These are phyloP conservation scores for Pogonus chalceus DNA, from an alignment of 1,140 invertebrate genomes.

Conservation along the genomic window DNA sequence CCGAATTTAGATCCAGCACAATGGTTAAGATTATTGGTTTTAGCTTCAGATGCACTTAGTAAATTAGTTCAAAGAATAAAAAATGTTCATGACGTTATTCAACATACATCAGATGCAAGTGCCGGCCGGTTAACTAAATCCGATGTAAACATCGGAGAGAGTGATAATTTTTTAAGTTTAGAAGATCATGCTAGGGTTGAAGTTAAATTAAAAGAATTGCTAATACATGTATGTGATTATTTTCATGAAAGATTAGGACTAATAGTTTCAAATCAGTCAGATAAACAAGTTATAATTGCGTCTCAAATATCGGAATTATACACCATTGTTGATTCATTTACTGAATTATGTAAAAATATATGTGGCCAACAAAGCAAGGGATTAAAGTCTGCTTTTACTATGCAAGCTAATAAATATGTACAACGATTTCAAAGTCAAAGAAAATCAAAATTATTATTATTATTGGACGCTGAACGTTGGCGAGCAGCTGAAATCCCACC, in stretches of 20 bases:
- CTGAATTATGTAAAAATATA: conserved; percentile 60
- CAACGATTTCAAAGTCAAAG: conserved; percentile 83
- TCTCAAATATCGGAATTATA: conserved; percentile 70
- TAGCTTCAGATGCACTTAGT: conserved; percentile 58
- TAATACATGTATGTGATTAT: conserved; percentile 76
- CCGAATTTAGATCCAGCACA: conserved; percentile 56
- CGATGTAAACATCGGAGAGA: conserved; percentile 43
- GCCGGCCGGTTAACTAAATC: conserved; percentile 36
- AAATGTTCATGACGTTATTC: conserved; percentile 64
- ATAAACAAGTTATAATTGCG: conserved; percentile 55
- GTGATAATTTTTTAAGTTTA: conserved; percentile 57
- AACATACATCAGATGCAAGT: conserved; percentile 48
- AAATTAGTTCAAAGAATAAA: conserved; percentile 49
- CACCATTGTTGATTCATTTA: conserved; percentile 70
- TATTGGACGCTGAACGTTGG: conserved; percentile 89
- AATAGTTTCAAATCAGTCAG: conserved; percentile 66
- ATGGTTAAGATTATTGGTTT: conserved; percentile 68
- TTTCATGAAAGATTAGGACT: conserved; percentile 85
- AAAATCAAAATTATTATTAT: conserved; percentile 69
- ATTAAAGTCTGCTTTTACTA: conserved; percentile 73
- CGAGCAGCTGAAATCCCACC: conserved; percentile 81
- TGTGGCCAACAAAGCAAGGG: conserved; percentile 71
- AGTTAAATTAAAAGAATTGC: conserved; percentile 61
- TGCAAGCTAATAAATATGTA: conserved; percentile 83
- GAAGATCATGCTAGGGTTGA: conserved; percentile 59